Percentiles rank a stretch among this genome's conserved stretches.
Conservation (phyloP, 2,113 vertebrate species). For the Bostrychus sinensis region DNA sequence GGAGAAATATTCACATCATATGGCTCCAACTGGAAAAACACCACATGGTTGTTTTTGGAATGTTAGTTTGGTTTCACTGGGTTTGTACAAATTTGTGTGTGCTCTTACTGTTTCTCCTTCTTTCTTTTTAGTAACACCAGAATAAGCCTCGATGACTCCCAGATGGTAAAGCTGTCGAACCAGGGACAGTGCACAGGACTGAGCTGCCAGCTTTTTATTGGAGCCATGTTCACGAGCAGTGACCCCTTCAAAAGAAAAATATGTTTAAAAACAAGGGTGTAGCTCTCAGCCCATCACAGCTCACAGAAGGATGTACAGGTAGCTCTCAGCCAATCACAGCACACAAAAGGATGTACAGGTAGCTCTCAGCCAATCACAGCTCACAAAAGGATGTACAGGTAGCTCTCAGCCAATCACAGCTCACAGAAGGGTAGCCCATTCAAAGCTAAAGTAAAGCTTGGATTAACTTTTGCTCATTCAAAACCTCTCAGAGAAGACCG, state of each 20-base stretch:
- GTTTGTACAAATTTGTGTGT: not conserved
- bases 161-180: slow-evolving; percentile 95
- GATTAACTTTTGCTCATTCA: too few relatives aligned
- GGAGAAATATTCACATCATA: slow-evolving; percentile 83
- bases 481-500: too few relatives aligned
- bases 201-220: slow-evolving; percentile 97
- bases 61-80: not conserved
- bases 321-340: too few relatives aligned
- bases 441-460: too few relatives aligned
- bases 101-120: slow-evolving; percentile 87
- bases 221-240: slow-evolving; percentile 93
- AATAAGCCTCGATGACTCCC: slow-evolving; percentile 88
- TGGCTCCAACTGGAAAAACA: slow-evolving; percentile 83
- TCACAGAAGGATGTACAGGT: too few relatives aligned
- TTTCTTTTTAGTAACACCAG: slow-evolving; percentile 93
- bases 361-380: too few relatives aligned
- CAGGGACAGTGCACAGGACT: slow-evolving; percentile 93
- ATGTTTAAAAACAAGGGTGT: too few relatives aligned
- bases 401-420: too few relatives aligned
- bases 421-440: too few relatives aligned
- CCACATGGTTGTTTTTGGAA: slow-evolving; percentile 36
- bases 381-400: too few relatives aligned
- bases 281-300: too few relatives aligned
- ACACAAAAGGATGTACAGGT: too few relatives aligned
- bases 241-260: slow-evolving; percentile 79